Percentiles rank a stretch among this genome's conserved stretches.
These are phyloP conservation scores for Drosophila borealis DNA, from an alignment of 2,888 invertebrate species.

Conservation along the genomic window DNA sequence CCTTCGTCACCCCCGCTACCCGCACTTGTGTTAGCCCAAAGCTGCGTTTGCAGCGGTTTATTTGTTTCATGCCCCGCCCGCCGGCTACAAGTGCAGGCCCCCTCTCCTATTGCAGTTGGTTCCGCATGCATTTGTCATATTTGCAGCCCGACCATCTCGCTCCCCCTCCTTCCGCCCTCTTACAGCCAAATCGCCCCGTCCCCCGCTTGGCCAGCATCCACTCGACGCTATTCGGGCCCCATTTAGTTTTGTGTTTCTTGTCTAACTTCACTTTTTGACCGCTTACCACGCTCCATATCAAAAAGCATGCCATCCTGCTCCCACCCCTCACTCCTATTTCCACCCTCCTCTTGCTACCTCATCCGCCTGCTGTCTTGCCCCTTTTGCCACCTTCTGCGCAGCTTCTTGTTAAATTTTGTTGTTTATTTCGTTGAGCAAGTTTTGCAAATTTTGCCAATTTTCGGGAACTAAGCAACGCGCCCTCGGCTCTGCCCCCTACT, in stretches of 20 bases:
- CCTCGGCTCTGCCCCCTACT: background rate
- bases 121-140: slow-evolving; percentile 57
- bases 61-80: slow-evolving; percentile 12
- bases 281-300: slow-evolving; percentile 1
- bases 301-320: background rate
- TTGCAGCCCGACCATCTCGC: slow-evolving; percentile 5
- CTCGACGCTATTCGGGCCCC: slow-evolving; percentile 30
- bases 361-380: too few species aligned
- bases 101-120: slow-evolving; percentile 16
- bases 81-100: background rate
- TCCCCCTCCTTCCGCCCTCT: too few species aligned
- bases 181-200: background rate
- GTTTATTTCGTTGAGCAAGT: slow-evolving; percentile 46
- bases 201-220: background rate
- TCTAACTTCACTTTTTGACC: slow-evolving; percentile 50
- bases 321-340: background rate
- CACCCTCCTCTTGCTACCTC: too few species aligned
- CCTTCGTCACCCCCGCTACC: background rate
- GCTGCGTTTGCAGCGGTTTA: slow-evolving; percentile 17
- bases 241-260: slow-evolving; percentile 61
- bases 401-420: slow-evolving; percentile 39
- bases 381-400: background rate
- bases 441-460: slow-evolving; percentile 55
- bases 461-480: slow-evolving; percentile 34
- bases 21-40: background rate